These are phyloP conservation scores for Prosapia bicincta DNA, from an alignment of 2,888 invertebrate genomes.

Conservation along the genomic window DNA sequence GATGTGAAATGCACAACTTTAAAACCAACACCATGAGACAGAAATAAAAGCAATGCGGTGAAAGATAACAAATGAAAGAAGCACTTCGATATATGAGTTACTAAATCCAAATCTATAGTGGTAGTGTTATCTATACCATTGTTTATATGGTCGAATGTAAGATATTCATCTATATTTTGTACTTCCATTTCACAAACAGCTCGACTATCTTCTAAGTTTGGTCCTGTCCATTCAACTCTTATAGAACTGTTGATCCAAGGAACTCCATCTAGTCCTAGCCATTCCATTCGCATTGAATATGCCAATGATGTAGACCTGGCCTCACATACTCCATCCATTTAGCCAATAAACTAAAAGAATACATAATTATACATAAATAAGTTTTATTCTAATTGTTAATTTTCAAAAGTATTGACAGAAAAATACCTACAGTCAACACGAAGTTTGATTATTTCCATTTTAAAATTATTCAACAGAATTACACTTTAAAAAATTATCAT, in stretches of 20 bases:
- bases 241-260: conserved; percentile 33
- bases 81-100: conserved; percentile 14
- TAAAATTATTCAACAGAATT: too few relatives aligned
- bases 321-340: conserved; percentile 13
- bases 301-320: conserved; percentile 11
- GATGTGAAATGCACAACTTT: neutral
- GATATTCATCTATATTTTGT: neutral
- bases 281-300: conserved; percentile 34
- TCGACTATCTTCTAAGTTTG: conserved; percentile 27
- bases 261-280: conserved; percentile 34
- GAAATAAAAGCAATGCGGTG: conserved; percentile 4
- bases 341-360: neutral
- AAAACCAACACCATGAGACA: conserved; percentile 18
- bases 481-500: too few relatives aligned
- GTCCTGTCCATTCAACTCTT: conserved; percentile 29
- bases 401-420: neutral
- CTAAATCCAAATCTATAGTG: neutral
- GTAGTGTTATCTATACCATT: neutral
- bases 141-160: neutral
- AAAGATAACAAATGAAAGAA: conserved; percentile 19
- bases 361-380: neutral
- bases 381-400: neutral
- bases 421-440: too few relatives aligned
- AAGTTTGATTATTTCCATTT: too few relatives aligned
- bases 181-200: conserved; percentile 31